These are phyloP conservation scores for Indicator maculatus DNA, from an alignment of 2,113 vertebrate species.

Conservation along the genomic window DNA sequence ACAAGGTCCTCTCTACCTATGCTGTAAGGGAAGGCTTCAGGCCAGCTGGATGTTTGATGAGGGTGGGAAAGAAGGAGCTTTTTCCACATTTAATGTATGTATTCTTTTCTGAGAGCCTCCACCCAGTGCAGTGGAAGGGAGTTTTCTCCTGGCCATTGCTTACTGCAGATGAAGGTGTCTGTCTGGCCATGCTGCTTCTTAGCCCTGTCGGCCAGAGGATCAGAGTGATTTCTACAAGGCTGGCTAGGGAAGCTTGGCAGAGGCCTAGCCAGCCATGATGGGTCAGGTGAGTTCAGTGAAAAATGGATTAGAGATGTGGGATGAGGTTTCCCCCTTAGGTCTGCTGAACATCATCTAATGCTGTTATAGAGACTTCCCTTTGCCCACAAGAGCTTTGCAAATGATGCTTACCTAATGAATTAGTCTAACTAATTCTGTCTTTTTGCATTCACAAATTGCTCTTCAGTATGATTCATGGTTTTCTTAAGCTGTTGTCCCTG, in stretches of 20 bases:
- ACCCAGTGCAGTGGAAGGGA: background rate
- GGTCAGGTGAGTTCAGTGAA: background rate
- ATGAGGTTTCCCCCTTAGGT: background rate
- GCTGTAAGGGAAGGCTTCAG: background rate
- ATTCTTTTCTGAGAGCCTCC: background rate
- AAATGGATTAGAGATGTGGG: background rate
- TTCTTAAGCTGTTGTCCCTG: background rate
- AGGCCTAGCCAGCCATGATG: background rate
- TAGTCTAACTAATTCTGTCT: conserved; percentile 6
- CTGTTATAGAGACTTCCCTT: background rate
- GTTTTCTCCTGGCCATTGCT: background rate
- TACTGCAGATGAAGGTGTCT: background rate
- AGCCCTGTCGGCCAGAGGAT: background rate
- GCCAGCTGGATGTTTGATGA: background rate
- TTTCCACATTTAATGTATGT: background rate
- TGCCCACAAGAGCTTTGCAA: background rate
- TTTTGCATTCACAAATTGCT: background rate
- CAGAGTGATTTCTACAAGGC: background rate
- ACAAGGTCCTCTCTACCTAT: background rate
- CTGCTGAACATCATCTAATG: background rate
- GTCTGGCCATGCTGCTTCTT: background rate
- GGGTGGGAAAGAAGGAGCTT: background rate
- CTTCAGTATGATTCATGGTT: background rate
- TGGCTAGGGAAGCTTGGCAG: background rate
- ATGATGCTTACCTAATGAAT: background rate